Evolutionary conservation across 2,113 vertebrate genomes (phyloP), one percentile per base, ranked within the genome.

Genomic region (Gnathonemus longibarbis): DNA sequence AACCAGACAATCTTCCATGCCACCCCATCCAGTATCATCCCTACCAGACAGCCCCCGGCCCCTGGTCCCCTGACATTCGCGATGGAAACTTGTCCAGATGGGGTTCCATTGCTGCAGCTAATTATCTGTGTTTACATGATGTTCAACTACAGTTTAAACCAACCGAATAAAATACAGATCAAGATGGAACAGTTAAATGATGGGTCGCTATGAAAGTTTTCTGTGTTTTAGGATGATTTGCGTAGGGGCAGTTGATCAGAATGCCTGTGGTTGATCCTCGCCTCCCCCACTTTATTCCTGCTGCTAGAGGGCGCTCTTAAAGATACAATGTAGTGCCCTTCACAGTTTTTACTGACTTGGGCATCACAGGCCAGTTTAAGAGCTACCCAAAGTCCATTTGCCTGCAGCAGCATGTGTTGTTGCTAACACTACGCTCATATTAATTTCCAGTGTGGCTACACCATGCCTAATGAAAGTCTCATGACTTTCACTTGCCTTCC

Each of bases 81-180:
- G n/a, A 87, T 27, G 49, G 27, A 87, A 35, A 27, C 27, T 31
- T 53, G 24, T 87, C 46, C 85, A 52, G 85, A 87, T 9, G 24
- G 85, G 85, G 31, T 15, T 87, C 49, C 49, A 15, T 53, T 13
- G 49, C 48, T 87, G 24, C n/a, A 87, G 46, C 83, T 49, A 85
- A 85, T 85, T 85, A 27, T 53, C 85, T 52, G 85, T 87, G 46
- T 52, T 53, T 87, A 52, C 46, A 87, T 87, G 49, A 48, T 87
- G 85, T 50, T 87, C 84, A 53, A 46, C 84, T 13, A n/a, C 21
- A 86, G 84, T 87, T 84, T 84, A 42, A 24, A 84, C 39, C 21
- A 48, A 3, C 9, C 17, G 9, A 48, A 84, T 84, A 48, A 48
- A 84, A 48, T 46, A 80, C 17, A 48, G 21, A 84, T 46, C 19